Conservation (phyloP, 2,797 vertebrate species). For the Tauraco hartlaubi region DNA sequence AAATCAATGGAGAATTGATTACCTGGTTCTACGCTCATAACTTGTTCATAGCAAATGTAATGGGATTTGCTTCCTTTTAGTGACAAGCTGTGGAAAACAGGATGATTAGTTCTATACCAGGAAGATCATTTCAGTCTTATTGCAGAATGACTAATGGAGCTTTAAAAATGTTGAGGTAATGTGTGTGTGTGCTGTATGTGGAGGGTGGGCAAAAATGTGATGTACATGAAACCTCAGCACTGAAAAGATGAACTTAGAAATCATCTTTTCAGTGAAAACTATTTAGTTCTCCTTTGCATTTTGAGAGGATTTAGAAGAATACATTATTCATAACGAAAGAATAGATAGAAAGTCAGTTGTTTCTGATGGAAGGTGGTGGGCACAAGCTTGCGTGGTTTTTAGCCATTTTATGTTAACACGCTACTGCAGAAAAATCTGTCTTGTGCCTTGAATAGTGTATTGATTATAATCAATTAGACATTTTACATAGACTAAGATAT, state of each 20-base stretch:
- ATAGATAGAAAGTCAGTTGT: not conserved
- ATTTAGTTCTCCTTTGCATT: conserved; percentile 31
- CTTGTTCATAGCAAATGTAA: not conserved
- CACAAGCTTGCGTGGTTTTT: not conserved
- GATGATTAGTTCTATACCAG: not conserved
- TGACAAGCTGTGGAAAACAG: not conserved
- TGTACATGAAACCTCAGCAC: not conserved
- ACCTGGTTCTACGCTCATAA: not conserved
- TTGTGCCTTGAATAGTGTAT: not conserved
- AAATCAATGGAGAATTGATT: not conserved
- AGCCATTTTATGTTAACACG: not conserved
- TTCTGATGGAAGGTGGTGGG: not conserved
- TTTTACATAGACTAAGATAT: not conserved
- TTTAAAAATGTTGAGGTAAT: not conserved
- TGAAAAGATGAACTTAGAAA: not conserved
- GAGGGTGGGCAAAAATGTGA: not conserved
- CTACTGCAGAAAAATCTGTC: not conserved
- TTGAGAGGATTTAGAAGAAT: conserved; percentile 35
- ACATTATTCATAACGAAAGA: not conserved
- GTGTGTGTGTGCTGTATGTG: not conserved
- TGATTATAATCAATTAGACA: not conserved
- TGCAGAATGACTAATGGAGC: not conserved
- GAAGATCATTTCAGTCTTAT: not conserved
- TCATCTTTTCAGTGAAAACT: not conserved
- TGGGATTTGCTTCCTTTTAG: not conserved